A percentile compares a stretch with the other conserved stretches of the same genome.
Evolutionary conservation across 2,797 vertebrate species (phyloP).

Genomic region (Gymnopithys bicolor): DNA sequence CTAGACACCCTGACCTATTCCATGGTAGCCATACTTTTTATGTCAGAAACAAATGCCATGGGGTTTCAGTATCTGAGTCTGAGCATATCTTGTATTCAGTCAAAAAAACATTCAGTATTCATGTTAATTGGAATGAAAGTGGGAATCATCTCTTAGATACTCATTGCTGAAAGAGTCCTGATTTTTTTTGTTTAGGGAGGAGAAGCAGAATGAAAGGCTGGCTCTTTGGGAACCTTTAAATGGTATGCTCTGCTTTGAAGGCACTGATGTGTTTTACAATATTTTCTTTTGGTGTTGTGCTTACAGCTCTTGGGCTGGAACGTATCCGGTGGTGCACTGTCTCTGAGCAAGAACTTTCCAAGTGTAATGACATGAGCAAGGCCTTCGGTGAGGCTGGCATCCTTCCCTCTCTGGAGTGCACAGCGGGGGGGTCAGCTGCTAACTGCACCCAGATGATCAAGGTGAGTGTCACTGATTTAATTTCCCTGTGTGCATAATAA

Average conservation of each 20-base stretch:
- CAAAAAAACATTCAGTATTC: neutral
- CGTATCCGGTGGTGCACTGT: conserved; percentile 88
- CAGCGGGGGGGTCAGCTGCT: conserved; percentile 58
- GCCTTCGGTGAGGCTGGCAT: conserved; percentile 81
- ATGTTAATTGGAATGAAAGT: neutral
- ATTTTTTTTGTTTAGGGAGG: neutral
- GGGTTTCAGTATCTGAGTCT: neutral
- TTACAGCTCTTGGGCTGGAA: conserved; percentile 75
- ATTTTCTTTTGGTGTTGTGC: neutral
- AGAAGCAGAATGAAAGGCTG: neutral
- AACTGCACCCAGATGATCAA: conserved; percentile 83
- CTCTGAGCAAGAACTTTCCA: conserved; percentile 82
- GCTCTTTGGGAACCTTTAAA: neutral
- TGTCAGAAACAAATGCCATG: neutral
- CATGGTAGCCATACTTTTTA: neutral
- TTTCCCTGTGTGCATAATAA: neutral
- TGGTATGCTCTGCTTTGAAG: neutral
- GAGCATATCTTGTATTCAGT: neutral
- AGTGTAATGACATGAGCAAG: conserved; percentile 86
- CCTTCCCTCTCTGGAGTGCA: conserved; percentile 81
- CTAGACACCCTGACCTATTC: neutral
- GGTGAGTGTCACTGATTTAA: conserved; percentile 66
- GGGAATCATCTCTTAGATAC: neutral
- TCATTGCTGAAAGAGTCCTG: neutral
- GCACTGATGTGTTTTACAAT: neutral